Base-by-base conservation (phyloP, 2,888 invertebrate genomes). In the Loripinus fragilis region DNA sequence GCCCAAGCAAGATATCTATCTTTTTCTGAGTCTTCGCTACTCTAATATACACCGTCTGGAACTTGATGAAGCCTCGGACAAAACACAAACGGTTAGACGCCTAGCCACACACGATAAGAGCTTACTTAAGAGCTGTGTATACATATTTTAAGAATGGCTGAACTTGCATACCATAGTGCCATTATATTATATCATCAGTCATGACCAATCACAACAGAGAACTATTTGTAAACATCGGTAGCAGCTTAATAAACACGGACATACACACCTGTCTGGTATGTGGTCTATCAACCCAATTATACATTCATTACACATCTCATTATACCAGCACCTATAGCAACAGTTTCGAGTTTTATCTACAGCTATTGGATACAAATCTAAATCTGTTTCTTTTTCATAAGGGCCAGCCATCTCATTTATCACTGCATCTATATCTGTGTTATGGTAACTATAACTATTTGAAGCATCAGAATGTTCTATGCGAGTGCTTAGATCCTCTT, bases 181-280 rank as follows among this genome's bases (percentile, higher is more conserved):
- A n/a, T n/a, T n/a, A n/a, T n/a, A n/a, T n/a, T n/a, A n/a, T n/a
- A n/a, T n/a, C n/a, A n/a, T n/a, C n/a, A 12, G 25, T 52, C 52
- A 52, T 10, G 60, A 60, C 60, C 60, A 60, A 33, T 60, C 60
- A 60, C 60, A 60, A 33, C 60, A 60, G 12, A 60, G 33, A 33
- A 60, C 60, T n/a, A 60, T 28, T 20, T 60, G 60, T 33, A 60
- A 33, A 33, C 60, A 60, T 20, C 60, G 3, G 33, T 60, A 60
- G n/a, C 60, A 60, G 5, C 10, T 60, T 5, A 60, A 20, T 12
- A 60, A 20, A 60, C 60, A 60, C 10, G 60, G 60, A 33, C 60
- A 60, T 17, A 60, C 8, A 60, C 60, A 60, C 15, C 17, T 3
- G 15, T 60, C 60, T 2, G 60, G 60, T 60, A 60, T 60, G 30